A percentile compares a stretch with the other conserved stretches of the same genome.
Conservation (phyloP, 1,140 invertebrate genomes). For the Acromyrmex echinatior region DNA sequence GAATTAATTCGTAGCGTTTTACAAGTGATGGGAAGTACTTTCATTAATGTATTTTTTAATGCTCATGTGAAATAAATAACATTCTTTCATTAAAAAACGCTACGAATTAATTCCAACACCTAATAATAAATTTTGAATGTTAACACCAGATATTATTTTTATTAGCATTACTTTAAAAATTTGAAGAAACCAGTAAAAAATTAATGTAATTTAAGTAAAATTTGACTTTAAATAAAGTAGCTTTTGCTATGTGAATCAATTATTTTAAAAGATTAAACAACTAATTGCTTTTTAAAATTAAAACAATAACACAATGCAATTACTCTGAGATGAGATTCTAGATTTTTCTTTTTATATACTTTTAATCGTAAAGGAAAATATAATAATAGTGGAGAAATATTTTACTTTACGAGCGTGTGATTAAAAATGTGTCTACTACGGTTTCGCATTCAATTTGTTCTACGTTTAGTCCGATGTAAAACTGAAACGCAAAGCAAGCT, state of each 20-base stretch:
- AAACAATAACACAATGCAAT: background rate
- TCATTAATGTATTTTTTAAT: too few relatives aligned
- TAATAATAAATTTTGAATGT: background rate
- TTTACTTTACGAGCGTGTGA: background rate
- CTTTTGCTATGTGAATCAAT: background rate
- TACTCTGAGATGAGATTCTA: background rate
- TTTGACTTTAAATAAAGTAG: background rate
- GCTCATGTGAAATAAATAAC: too few relatives aligned
- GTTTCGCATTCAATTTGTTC: background rate
- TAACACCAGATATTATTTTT: background rate
- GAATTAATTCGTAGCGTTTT: too few relatives aligned
- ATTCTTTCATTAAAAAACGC: too few relatives aligned
- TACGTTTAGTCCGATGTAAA: background rate
- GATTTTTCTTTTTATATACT: background rate
- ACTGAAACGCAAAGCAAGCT: slow-evolving; percentile 15
- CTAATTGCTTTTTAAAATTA: background rate
- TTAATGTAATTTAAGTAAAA: background rate
- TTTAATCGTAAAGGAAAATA: too few relatives aligned
- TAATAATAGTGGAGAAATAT: slow-evolving; percentile 1
- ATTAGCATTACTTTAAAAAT: background rate
- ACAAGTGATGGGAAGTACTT: too few relatives aligned
- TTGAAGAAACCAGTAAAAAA: background rate
- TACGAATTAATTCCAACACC: too few relatives aligned
- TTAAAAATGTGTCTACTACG: slow-evolving; percentile 2
- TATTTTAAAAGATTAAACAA: background rate